Conservation (phyloP, 2,888 invertebrate species). For the Drosophila flavopinicola region DNA sequence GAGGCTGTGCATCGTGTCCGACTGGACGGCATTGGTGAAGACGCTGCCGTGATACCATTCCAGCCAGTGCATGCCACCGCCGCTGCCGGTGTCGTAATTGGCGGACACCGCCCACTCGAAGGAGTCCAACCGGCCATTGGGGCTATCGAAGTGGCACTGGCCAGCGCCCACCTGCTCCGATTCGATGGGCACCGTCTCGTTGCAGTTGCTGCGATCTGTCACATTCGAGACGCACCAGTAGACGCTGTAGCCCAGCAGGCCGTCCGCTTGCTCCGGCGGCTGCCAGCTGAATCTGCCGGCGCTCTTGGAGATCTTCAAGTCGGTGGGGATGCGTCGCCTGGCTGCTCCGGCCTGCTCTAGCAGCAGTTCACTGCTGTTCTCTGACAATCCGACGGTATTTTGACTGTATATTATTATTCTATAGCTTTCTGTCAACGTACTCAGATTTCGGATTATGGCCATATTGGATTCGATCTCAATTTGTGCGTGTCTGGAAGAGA, state of each 20-base stretch:
- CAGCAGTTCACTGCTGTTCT: slow-evolving; percentile 18
- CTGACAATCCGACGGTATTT: slow-evolving; percentile 39
- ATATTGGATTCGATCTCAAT: slow-evolving; percentile 4
- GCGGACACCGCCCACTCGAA: slow-evolving; percentile 35
- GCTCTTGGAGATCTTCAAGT: background rate
- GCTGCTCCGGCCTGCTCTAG: background rate
- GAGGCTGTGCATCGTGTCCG: background rate
- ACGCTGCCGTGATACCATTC: background rate
- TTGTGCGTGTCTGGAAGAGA: slow-evolving; percentile 2
- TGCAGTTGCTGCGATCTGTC: slow-evolving; percentile 3
- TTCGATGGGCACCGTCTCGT: background rate
- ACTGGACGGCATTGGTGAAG: rapidly evolving
- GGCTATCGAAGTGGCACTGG: background rate
- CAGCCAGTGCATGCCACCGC: slow-evolving; percentile 43
- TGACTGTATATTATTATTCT: slow-evolving; percentile 29
- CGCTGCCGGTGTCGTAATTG: slow-evolving; percentile 6
- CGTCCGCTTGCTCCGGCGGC: background rate
- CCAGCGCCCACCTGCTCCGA: rapidly evolving
- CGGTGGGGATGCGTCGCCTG: slow-evolving; percentile 1
- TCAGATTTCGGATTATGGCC: slow-evolving; percentile 21
- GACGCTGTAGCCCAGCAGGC: slow-evolving; percentile 32
- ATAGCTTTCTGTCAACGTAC: background rate
- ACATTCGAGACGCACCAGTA: slow-evolving; percentile 33
- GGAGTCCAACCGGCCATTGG: background rate
- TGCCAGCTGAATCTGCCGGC: slow-evolving; percentile 2